phyloP scores from a whole-genome alignment of 1,140 invertebrate species.

The Zelostemma sp. region DNA sequence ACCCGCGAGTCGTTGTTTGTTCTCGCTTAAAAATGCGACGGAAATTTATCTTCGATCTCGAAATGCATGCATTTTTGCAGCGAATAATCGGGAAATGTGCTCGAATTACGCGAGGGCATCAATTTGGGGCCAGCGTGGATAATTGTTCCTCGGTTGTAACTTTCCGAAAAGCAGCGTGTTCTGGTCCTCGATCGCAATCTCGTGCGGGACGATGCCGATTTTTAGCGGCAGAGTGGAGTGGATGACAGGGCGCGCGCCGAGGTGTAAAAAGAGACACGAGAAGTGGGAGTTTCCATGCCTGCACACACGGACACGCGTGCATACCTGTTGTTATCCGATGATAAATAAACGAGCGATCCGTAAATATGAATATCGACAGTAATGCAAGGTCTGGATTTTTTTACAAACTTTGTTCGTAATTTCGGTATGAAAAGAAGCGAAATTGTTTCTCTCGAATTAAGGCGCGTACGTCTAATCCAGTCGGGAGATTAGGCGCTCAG shows the following conservation, averaged over 20 bases:
- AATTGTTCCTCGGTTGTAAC: too few species aligned
- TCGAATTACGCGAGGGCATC: not conserved
- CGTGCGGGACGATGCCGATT: slow-evolving; percentile 10
- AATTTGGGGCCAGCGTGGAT: too few species aligned
- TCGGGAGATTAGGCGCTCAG: slow-evolving; percentile 53
- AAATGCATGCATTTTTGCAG: too few species aligned
- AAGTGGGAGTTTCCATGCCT: slow-evolving; percentile 43
- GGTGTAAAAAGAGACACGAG: slow-evolving; percentile 45
- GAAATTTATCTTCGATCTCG: too few species aligned
- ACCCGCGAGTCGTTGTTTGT: slow-evolving; percentile 12
- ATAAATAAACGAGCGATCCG: slow-evolving; percentile 34
- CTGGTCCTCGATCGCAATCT: slow-evolving; percentile 29
- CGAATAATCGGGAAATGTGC: slow-evolving; percentile 7
- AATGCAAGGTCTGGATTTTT: slow-evolving; percentile 61
- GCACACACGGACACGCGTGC: slow-evolving; percentile 19
- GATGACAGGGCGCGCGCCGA: slow-evolving; percentile 42
- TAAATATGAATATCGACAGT: slow-evolving; percentile 67
- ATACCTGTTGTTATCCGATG: slow-evolving; percentile 53
- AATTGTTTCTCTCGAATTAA: slow-evolving; percentile 27
- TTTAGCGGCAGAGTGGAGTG: slow-evolving; percentile 30
- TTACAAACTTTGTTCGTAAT: slow-evolving; percentile 52
- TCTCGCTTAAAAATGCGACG: too few species aligned
- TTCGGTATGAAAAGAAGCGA: slow-evolving; percentile 3
- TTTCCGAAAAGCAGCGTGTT: slow-evolving; percentile 7
- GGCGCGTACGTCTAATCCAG: slow-evolving; percentile 46